phyloP scores from a whole-genome alignment of 2,888 invertebrate species.

The Drosophila pullipes region DNA sequence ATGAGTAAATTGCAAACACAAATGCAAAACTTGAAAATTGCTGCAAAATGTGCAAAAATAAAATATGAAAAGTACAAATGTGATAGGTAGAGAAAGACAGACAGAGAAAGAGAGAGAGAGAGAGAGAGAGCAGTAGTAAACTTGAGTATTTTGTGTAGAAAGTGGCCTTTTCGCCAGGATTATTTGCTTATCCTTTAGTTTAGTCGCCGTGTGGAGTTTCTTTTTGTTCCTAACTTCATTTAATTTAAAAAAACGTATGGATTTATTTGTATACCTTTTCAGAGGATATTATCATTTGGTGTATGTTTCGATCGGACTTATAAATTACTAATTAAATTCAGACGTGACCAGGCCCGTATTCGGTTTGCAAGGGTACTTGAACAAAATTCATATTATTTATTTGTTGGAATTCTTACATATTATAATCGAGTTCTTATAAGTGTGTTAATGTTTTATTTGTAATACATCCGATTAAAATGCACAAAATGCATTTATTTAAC shows the following conservation, averaged over 20 bases:
- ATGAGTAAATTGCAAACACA: slow-evolving; percentile 57
- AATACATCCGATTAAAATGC: not conserved
- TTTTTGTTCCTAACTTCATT: not conserved
- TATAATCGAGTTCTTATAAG: no score
- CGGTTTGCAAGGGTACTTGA: not conserved
- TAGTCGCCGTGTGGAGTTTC: not conserved
- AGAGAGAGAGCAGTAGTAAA: not conserved
- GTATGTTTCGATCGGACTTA: not conserved
- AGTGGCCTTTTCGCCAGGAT: not conserved
- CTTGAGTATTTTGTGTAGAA: not conserved
- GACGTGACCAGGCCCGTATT: not conserved
- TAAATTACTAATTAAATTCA: not conserved
- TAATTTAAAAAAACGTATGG: no score
- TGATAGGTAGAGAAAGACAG: slow-evolving; percentile 8
- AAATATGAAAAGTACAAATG: slow-evolving; percentile 58
- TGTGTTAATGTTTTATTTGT: not conserved
- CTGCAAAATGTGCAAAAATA: slow-evolving; percentile 74
- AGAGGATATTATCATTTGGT: not conserved
- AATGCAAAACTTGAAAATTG: slow-evolving; percentile 55
- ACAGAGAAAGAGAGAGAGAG: not conserved
- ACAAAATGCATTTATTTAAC: not conserved
- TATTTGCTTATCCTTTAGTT: not conserved
- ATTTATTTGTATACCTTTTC: not conserved
- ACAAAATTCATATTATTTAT: not conserved
- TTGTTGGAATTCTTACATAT: not conserved